A percentile compares a stretch with the other conserved stretches of the same genome.
These are phyloP conservation scores for Drosophila fulvimacula DNA, from an alignment of 2,888 invertebrate genomes.

Conservation along the genomic window DNA sequence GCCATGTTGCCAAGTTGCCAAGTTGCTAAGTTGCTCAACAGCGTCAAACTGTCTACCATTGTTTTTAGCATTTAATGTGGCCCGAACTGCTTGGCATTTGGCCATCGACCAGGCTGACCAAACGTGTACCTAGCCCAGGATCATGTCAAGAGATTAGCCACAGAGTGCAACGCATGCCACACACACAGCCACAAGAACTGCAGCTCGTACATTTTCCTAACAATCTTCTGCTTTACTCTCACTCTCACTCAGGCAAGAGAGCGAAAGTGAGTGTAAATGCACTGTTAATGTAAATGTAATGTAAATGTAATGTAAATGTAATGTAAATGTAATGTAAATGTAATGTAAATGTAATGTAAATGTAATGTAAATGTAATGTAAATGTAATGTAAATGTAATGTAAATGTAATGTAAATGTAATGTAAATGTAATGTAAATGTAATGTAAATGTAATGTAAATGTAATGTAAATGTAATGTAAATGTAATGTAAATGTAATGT, in stretches of 20 bases:
- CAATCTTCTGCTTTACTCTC: background rate
- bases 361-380: too few species aligned
- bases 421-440: too few species aligned
- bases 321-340: too few species aligned
- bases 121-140: background rate
- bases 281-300: too few species aligned
- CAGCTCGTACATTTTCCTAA: background rate
- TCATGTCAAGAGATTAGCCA: constrained; percentile 26
- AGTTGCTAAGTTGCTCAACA: constrained; percentile 54
- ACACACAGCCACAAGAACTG: background rate
- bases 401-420: too few species aligned
- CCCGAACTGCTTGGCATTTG: constrained; percentile 9
- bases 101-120: constrained; percentile 5
- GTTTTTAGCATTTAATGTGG: constrained; percentile 76
- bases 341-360: too few species aligned
- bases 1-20: constrained; percentile 31
- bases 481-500: too few species aligned
- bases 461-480: too few species aligned
- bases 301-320: too few species aligned
- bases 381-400: too few species aligned
- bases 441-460: too few species aligned
- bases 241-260: background rate
- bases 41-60: constrained; percentile 78
- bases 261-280: background rate
- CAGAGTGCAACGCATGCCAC: constrained; percentile 12